These are phyloP conservation scores for Drosophila willistoni DNA, from an alignment of 1,140 invertebrate species.

Conservation along the genomic window DNA sequence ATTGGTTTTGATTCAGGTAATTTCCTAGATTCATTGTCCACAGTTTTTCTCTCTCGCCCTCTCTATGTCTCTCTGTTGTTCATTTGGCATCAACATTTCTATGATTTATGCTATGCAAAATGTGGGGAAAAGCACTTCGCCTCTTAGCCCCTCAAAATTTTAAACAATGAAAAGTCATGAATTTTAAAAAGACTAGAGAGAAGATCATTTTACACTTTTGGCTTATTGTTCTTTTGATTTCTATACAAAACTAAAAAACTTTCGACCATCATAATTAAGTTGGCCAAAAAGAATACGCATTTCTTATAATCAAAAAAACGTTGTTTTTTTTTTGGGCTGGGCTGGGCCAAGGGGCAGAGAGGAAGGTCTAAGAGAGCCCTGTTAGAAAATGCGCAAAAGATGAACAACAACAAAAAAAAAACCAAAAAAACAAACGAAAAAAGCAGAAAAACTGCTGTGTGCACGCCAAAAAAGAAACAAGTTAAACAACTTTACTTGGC, in stretches of 20 bases:
- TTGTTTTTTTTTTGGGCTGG: constrained; percentile 20
- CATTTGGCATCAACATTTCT: constrained; percentile 4
- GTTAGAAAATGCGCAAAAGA: constrained; percentile 68
- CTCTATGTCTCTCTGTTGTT: too few species aligned
- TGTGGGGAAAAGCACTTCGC: neutral
- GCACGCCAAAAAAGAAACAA: constrained; percentile 80
- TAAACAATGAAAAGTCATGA: constrained; percentile 28
- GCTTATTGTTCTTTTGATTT: too few species aligned
- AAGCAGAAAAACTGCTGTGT: constrained; percentile 69
- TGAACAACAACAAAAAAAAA: constrained; percentile 61
- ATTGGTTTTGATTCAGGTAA: constrained; percentile 49
- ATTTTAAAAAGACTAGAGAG: constrained; percentile 6
- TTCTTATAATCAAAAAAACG: too few species aligned
- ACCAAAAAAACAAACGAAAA: constrained; percentile 47
- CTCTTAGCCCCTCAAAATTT: neutral
- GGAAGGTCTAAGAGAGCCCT: constrained; percentile 23
- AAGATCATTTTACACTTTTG: constrained; percentile 32
- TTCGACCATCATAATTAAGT: constrained; percentile 67
- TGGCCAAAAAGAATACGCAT: too few species aligned
- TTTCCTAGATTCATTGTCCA: neutral
- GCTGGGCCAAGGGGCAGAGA: neutral
- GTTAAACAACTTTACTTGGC: constrained; percentile 75
- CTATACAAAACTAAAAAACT: neutral
- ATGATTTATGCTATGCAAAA: neutral
- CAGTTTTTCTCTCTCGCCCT: too few species aligned